Evolutionary conservation across 2,797 vertebrate species (phyloP).

Genomic region (Acrocephalus scirpaceus): DNA sequence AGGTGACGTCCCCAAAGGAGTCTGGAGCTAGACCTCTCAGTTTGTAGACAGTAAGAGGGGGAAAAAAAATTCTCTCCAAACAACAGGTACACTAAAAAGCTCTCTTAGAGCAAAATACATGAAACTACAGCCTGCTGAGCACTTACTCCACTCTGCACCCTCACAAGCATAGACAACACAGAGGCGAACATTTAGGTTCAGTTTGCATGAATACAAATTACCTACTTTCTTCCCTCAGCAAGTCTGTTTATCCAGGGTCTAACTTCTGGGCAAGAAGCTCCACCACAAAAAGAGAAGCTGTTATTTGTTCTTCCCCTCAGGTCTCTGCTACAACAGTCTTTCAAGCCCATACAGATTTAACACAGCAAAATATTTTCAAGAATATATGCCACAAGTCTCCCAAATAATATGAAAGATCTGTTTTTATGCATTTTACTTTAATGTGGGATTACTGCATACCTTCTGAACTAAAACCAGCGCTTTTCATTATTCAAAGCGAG

Average conservation of each 20-base stretch:
- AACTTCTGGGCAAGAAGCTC: neutral
- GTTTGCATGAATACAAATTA: neutral
- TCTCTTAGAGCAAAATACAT: neutral
- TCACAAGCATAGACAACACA: neutral
- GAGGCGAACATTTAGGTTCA: neutral
- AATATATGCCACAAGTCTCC: neutral
- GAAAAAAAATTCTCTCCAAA: neutral
- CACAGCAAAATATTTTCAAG: neutral
- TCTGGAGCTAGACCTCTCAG: neutral
- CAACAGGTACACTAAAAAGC: neutral
- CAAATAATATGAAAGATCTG: neutral
- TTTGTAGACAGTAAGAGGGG: neutral
- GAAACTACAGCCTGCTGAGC: neutral
- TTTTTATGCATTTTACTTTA: neutral
- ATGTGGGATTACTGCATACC: neutral
- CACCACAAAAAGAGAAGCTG: neutral
- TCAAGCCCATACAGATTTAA: neutral
- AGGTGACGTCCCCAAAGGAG: neutral
- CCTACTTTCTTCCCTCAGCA: neutral
- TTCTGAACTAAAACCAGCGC: neutral
- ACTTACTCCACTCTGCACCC: neutral
- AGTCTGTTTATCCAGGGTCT: neutral
- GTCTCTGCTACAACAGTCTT: neutral
- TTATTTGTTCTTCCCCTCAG: neutral
- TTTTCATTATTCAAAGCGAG: neutral